Evolutionary conservation across 1,140 invertebrate genomes (phyloP).

Genomic region (Lepidostoma basale): DNA sequence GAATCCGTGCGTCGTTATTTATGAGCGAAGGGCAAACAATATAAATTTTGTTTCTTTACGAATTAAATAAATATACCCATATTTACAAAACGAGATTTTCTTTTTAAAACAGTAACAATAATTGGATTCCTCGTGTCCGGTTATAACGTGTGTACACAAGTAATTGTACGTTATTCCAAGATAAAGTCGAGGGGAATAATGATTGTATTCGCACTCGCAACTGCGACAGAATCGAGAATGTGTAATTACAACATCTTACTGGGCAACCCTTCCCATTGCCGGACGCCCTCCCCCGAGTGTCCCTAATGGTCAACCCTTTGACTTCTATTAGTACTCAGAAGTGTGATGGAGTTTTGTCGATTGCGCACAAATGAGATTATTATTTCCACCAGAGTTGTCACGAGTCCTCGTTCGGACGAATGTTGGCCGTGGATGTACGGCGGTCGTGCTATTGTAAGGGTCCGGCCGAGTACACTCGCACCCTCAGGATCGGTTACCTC

Average conservation of each 20-base stretch:
- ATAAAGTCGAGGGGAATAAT: conserved; percentile 4
- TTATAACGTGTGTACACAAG: too few relatives aligned
- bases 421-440: conserved; percentile 7
- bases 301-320: conserved; percentile 44
- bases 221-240: conserved; percentile 37
- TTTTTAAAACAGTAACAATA: too few relatives aligned
- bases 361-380: conserved; percentile 45
- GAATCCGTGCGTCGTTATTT: conserved; percentile 21
- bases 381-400: conserved; percentile 39
- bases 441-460: conserved; percentile 12
- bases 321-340: conserved; percentile 37
- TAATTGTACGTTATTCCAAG: too few relatives aligned
- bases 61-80: conserved; percentile 9
- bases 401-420: conserved; percentile 17
- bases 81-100: too few relatives aligned
- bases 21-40: conserved; percentile 17
- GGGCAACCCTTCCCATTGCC: conserved; percentile 1
- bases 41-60: conserved; percentile 9
- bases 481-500: conserved; percentile 5
- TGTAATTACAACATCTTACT: conserved; percentile 37
- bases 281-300: conserved; percentile 2
- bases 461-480: conserved; percentile 3
- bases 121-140: too few relatives aligned
- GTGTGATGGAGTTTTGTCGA: conserved; percentile 44
- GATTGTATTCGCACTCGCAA: conserved; percentile 21